Evolutionary conservation across 2,113 vertebrate species (phyloP).

Genomic region (Rattus rattus): DNA sequence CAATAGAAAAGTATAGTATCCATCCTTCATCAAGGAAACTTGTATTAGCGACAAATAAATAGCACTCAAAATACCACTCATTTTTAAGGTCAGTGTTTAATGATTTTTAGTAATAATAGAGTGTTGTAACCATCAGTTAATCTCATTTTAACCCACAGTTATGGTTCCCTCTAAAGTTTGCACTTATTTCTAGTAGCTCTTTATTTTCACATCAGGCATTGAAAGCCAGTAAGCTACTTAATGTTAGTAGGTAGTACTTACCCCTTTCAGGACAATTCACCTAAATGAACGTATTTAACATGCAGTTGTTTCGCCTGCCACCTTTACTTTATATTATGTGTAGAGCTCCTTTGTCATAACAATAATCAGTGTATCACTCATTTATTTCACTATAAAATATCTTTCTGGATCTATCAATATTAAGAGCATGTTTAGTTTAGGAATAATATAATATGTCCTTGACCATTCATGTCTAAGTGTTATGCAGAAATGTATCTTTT

Average conservation of each 20-base stretch:
- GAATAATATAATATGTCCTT: not conserved
- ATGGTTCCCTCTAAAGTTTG: not conserved
- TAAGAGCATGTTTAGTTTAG: not conserved
- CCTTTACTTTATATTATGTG: not conserved
- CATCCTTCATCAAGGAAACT: not conserved
- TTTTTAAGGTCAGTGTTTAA: not conserved
- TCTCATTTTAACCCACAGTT: not conserved
- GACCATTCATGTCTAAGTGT: not conserved
- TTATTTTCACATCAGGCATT: not conserved
- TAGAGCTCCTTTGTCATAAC: not conserved
- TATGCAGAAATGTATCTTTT: not conserved
- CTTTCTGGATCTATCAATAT: not conserved
- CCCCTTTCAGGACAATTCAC: not conserved
- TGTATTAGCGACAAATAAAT: not conserved
- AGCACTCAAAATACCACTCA: not conserved
- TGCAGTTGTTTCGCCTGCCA: not conserved
- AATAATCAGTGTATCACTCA: not conserved
- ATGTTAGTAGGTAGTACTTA: not conserved
- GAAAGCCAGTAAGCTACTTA: not conserved
- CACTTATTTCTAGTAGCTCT: not conserved
- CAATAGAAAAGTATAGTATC: not conserved
- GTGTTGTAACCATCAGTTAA: not conserved
- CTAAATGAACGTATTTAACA: not conserved
- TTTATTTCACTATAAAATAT: not conserved
- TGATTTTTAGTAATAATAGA: not conserved